Conservation (phyloP, 2,888 invertebrate genomes). For the Hirudinaria manillensis region DNA sequence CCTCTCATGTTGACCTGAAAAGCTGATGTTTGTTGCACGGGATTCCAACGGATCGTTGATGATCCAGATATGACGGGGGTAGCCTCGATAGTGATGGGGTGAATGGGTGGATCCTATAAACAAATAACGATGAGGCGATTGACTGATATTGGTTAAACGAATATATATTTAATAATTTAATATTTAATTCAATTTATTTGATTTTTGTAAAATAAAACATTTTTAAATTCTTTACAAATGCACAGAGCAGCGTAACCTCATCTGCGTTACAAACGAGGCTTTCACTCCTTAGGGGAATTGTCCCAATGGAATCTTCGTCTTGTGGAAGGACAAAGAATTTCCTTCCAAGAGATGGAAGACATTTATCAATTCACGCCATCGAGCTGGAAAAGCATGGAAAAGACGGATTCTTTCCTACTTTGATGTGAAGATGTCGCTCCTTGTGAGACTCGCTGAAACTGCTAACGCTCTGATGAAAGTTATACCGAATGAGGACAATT, state of each 20-base stretch:
- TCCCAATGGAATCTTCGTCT: slow-evolving; percentile 10
- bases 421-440: slow-evolving; percentile 51
- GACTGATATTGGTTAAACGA: too few species aligned
- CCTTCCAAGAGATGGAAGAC: background rate
- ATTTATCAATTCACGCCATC: slow-evolving; percentile 8
- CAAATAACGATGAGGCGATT: too few species aligned
- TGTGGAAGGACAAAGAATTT: slow-evolving; percentile 23
- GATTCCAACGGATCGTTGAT: too few species aligned
- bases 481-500: slow-evolving; percentile 47
- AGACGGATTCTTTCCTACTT: slow-evolving; percentile 42
- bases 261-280: background rate
- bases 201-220: too few species aligned
- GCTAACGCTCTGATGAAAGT: slow-evolving; percentile 51
- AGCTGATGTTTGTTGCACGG: too few species aligned
- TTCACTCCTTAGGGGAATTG: background rate
- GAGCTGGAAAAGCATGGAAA: background rate
- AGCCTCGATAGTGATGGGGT: too few species aligned
- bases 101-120: too few species aligned
- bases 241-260: background rate
- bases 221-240: too few species aligned
- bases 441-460: slow-evolving; percentile 45
- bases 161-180: too few species aligned
- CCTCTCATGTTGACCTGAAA: too few species aligned
- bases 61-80: too few species aligned
- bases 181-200: too few species aligned